phyloP scores from a whole-genome alignment of 2,113 vertebrate genomes.

The Panthera uncia region DNA sequence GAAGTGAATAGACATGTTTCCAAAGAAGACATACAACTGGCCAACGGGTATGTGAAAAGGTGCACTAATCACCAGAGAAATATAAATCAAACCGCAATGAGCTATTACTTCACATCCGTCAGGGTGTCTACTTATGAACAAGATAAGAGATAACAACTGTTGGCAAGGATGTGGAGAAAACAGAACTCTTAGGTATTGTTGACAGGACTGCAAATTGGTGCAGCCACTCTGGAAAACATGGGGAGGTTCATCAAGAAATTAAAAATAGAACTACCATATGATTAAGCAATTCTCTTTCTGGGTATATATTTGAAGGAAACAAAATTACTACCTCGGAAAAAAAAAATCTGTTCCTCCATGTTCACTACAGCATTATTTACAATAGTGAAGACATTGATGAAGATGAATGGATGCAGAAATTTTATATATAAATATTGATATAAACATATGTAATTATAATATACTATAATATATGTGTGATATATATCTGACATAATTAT shows the following conservation, averaged over 20 bases:
- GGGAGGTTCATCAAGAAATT: background rate
- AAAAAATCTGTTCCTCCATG: background rate
- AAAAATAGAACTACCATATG: background rate
- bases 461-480: background rate
- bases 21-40: background rate
- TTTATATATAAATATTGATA: background rate
- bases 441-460: background rate
- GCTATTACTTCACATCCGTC: background rate
- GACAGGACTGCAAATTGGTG: background rate
- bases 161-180: background rate
- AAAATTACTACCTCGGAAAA: background rate
- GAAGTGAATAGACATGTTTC: background rate
- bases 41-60: background rate
- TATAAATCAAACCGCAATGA: background rate
- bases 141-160: background rate
- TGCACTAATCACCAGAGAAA: background rate
- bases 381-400: background rate
- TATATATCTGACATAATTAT: background rate
- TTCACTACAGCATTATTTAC: background rate
- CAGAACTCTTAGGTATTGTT: background rate
- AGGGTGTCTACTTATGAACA: background rate
- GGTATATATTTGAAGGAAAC: background rate
- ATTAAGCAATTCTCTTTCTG: background rate
- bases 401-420: background rate
- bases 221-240: background rate